Conservation (phyloP, 1,140 invertebrate species). For the Neodiprion virginianus region DNA sequence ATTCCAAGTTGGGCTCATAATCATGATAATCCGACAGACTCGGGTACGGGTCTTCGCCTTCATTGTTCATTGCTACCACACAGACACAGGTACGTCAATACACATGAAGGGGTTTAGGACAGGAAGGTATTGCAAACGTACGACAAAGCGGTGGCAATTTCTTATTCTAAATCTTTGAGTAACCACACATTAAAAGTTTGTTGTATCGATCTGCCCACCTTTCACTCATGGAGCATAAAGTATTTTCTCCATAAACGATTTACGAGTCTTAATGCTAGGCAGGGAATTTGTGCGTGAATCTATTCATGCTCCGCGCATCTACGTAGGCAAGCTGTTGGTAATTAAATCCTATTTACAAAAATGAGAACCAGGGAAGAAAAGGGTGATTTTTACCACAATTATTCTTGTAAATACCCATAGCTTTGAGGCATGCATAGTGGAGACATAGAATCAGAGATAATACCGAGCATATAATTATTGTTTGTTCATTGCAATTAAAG, state of each 20-base stretch:
- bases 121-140: not conserved
- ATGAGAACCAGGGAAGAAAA: not conserved
- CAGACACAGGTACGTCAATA: conserved; percentile 18
- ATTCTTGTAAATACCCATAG: too few relatives aligned
- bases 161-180: conserved; percentile 14
- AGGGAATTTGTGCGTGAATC: too few relatives aligned
- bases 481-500: too few relatives aligned
- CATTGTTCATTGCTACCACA: conserved; percentile 54
- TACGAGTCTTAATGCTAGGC: not conserved
- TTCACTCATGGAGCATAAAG: not conserved
- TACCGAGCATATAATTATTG: too few relatives aligned
- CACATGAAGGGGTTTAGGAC: conserved; percentile 12
- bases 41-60: conserved; percentile 82
- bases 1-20: conserved; percentile 93
- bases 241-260: not conserved
- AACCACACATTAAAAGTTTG: not conserved
- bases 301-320: not conserved
- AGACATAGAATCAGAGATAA: too few relatives aligned
- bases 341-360: not conserved
- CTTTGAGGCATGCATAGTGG: too few relatives aligned
- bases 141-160: not conserved
- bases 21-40: conserved; percentile 92
- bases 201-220: not conserved
- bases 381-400: too few relatives aligned
- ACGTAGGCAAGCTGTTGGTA: not conserved